Evolutionary conservation across 2,888 invertebrate genomes (phyloP).

Genomic region (Orgyia antiqua): DNA sequence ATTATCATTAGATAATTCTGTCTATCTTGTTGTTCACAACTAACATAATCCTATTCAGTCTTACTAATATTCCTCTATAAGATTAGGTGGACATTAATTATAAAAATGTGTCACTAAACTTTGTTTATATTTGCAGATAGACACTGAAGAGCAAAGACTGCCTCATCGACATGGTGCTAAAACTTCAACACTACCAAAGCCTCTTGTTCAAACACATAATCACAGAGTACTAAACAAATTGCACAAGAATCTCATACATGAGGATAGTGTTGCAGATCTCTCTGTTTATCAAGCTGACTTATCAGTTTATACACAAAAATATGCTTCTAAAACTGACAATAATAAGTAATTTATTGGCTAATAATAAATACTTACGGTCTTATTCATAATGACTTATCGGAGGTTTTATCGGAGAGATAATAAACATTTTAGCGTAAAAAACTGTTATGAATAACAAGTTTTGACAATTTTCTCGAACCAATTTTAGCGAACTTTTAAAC

Average conservation of each 20-base stretch:
- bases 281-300: slow-evolving; percentile 55
- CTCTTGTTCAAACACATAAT: slow-evolving; percentile 49
- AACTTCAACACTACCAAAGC: slow-evolving; percentile 41
- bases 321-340: slow-evolving; percentile 38
- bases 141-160: slow-evolving; percentile 40
- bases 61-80: background rate
- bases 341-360: slow-evolving; percentile 8
- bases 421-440: too few relatives aligned
- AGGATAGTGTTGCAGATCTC: slow-evolving; percentile 52
- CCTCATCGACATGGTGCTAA: slow-evolving; percentile 46
- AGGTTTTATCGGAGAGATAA: too few relatives aligned
- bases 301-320: slow-evolving; percentile 53
- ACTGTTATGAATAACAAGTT: too few relatives aligned
- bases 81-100: background rate
- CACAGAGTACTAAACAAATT: slow-evolving; percentile 37
- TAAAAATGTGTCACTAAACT: too few relatives aligned
- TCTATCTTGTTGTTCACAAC: too few relatives aligned
- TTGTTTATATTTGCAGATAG: slow-evolving; percentile 36
- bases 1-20: too few relatives aligned
- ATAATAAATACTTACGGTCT: too few relatives aligned
- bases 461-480: too few relatives aligned
- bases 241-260: slow-evolving; percentile 32
- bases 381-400: too few relatives aligned
- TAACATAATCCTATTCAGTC: too few relatives aligned
- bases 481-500: too few relatives aligned